Conservation (phyloP, 2,113 vertebrate species). For the Sorex araneus region DNA sequence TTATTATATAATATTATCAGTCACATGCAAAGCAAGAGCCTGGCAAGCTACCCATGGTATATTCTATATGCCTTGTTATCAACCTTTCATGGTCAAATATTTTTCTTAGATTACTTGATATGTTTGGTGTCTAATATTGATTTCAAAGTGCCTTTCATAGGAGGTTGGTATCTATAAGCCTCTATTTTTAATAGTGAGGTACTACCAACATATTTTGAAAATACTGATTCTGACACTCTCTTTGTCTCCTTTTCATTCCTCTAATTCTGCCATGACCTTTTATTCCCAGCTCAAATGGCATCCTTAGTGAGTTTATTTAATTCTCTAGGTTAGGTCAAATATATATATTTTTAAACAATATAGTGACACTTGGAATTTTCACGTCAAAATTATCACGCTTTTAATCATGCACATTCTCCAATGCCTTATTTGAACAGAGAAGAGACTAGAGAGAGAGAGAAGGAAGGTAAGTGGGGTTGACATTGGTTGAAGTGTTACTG, state of each 20-base stretch:
- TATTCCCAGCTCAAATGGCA: background rate
- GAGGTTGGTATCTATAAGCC: background rate
- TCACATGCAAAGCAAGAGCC: no score
- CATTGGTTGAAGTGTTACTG: background rate
- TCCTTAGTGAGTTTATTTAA: background rate
- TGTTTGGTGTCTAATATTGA: background rate
- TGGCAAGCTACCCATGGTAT: no score
- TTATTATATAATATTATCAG: no score
- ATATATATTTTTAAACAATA: background rate
- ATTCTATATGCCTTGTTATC: no score
- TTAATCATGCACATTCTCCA: background rate
- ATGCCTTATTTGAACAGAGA: background rate
- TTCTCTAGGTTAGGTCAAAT: background rate
- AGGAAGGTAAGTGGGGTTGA: background rate
- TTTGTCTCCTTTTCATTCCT: background rate
- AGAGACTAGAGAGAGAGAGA: background rate
- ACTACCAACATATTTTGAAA: no score
- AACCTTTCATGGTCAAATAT: background rate
- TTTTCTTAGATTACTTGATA: background rate
- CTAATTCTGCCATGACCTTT: background rate
- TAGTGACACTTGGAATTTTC: background rate
- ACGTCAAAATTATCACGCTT: background rate
- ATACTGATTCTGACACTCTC: background rate
- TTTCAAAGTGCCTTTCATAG: background rate
- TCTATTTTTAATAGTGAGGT: background rate